Percentiles rank a stretch among this genome's conserved stretches.
Evolutionary conservation across 2,888 invertebrate genomes (phyloP).

Genomic region (Leptarthrus brevirostris): DNA sequence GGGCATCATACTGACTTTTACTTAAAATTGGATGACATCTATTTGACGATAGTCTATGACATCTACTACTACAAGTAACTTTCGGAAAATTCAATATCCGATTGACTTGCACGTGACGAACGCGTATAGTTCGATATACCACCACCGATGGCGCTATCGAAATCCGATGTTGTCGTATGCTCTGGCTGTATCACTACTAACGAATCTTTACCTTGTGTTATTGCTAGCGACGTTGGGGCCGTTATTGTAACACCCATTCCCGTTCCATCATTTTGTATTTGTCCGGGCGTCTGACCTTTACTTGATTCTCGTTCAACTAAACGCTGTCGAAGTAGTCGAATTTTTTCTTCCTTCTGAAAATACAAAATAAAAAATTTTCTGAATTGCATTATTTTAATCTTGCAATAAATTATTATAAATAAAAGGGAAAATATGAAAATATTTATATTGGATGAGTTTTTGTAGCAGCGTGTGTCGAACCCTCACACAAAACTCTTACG

Average conservation of each 20-base stretch:
- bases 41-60: not conserved
- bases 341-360: conserved; percentile 87
- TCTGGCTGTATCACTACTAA: conserved; percentile 79
- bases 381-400: no score
- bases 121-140: conserved; percentile 79
- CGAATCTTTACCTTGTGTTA: conserved; percentile 69
- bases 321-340: conserved; percentile 82
- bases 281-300: conserved; percentile 66
- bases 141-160: conserved; percentile 77
- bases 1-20: conserved; percentile 33
- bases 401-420: no score
- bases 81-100: conserved; percentile 89
- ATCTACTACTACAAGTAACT: conserved; percentile 76
- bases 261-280: conserved; percentile 50
- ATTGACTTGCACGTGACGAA: conserved; percentile 85
- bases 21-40: conserved; percentile 35
- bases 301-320: conserved; percentile 81
- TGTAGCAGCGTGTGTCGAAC: no score
- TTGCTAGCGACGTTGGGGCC: conserved; percentile 78
- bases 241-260: conserved; percentile 58
- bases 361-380: no score
- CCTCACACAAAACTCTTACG: no score
- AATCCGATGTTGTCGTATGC: conserved; percentile 74
- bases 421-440: no score
- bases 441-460: no score